A percentile compares a stretch with the other conserved stretches of the same genome.
These are phyloP conservation scores for Drosophila maculinotata DNA, from an alignment of 2,888 invertebrate genomes.

Conservation along the genomic window DNA sequence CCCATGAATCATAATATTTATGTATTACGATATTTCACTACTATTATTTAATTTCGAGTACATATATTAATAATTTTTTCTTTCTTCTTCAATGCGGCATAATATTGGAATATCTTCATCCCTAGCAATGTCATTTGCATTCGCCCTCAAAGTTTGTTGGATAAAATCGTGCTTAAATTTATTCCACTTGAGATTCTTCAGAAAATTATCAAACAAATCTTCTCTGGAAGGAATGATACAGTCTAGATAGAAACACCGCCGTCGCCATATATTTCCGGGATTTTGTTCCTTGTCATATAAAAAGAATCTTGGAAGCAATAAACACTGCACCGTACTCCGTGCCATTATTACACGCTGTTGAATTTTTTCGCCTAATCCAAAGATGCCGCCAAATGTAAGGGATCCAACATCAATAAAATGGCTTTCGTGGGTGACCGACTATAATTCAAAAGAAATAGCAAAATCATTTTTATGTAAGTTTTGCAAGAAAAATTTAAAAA, in stretches of 20 bases:
- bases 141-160: constrained; percentile 40
- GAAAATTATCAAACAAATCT: constrained; percentile 77
- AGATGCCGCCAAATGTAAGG: constrained; percentile 84
- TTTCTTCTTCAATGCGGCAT: constrained; percentile 81
- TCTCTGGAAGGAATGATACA: constrained; percentile 82
- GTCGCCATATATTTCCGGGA: constrained; percentile 84
- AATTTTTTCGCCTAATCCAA: constrained; percentile 90
- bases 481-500: background rate
- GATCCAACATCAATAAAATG: constrained; percentile 84
- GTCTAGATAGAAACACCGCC: constrained; percentile 79
- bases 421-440: constrained; percentile 56
- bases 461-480: background rate
- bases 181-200: constrained; percentile 80
- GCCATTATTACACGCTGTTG: constrained; percentile 89
- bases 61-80: constrained; percentile 32
- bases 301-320: constrained; percentile 90
- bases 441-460: background rate
- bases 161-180: constrained; percentile 78
- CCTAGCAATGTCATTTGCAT: constrained; percentile 64
- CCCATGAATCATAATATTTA: no score
- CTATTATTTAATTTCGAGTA: background rate
- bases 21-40: background rate
- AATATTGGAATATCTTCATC: constrained; percentile 83
- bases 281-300: constrained; percentile 86
- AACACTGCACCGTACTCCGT: constrained; percentile 87